Evolutionary conservation across 2,888 invertebrate species (phyloP).

Genomic region (Seira musarum): DNA sequence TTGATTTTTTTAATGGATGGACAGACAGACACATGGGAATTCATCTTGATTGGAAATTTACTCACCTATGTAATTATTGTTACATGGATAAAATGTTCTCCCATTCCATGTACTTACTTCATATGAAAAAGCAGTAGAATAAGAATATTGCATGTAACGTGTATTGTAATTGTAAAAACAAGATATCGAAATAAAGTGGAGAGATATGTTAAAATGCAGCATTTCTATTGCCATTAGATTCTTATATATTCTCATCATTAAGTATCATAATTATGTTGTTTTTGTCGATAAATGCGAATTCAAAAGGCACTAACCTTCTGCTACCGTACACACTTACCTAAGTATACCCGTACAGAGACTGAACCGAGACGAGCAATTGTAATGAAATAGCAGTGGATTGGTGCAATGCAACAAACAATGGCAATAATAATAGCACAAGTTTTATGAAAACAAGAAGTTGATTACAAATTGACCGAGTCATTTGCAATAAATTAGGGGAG

Average conservation of each 20-base stretch:
- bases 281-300: too few species aligned
- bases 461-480: constrained; percentile 56
- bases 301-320: too few species aligned
- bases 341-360: too few species aligned
- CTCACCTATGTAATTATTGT: constrained; percentile 6
- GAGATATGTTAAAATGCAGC: not conserved
- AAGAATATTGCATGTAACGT: not conserved
- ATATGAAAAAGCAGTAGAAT: too few species aligned
- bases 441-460: constrained; percentile 32
- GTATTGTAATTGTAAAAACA: not conserved
- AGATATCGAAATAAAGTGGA: not conserved
- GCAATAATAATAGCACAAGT: not conserved
- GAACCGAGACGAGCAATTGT: too few species aligned
- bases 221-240: not conserved
- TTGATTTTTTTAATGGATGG: too few species aligned
- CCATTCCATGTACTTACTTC: too few species aligned
- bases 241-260: not conserved
- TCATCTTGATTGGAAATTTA: too few species aligned
- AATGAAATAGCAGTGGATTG: not conserved
- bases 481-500: constrained; percentile 51
- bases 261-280: too few species aligned
- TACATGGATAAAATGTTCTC: not conserved
- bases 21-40: too few species aligned
- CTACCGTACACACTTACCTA: too few species aligned
- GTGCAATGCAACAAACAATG: too few species aligned